phyloP scores from a whole-genome alignment of 2,113 vertebrate species.

The Buteo buteo region DNA sequence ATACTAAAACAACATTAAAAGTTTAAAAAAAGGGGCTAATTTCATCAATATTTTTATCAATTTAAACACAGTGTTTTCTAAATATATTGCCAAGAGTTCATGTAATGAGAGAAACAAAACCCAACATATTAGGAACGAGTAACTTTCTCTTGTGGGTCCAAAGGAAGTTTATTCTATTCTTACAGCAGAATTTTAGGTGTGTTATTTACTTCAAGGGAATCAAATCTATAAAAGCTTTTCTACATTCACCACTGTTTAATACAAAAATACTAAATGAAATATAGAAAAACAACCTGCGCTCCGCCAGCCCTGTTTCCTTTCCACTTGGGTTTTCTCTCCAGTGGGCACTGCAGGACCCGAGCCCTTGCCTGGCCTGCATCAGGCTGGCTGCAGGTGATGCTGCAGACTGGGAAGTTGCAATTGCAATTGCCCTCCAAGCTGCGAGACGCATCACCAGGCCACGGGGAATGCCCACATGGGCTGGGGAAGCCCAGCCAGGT shows the following conservation, averaged over 20 bases:
- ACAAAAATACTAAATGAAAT: not conserved
- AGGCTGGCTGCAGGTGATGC: not conserved
- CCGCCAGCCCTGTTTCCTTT: not conserved
- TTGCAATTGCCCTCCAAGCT: not conserved
- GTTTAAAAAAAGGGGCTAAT: not conserved
- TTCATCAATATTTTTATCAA: not conserved
- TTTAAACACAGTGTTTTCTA: not conserved
- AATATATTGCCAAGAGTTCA: not conserved
- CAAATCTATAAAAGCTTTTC: not conserved
- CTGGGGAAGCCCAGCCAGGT: not conserved
- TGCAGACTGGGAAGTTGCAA: fast-evolving
- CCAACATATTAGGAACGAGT: fast-evolving
- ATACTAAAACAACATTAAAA: not conserved
- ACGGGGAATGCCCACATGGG: fast-evolving
- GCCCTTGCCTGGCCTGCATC: not conserved
- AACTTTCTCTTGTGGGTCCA: not conserved
- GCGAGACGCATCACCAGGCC: not conserved
- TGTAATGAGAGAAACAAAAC: not conserved
- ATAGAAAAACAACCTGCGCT: fast-evolving
- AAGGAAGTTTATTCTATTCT: not conserved
- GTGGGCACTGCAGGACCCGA: fast-evolving
- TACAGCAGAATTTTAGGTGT: not conserved
- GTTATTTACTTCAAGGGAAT: not conserved
- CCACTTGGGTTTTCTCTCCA: not conserved
- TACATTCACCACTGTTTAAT: not conserved